Conservation (phyloP, 2,888 invertebrate genomes). For the Pachycephus smyrnensis region DNA sequence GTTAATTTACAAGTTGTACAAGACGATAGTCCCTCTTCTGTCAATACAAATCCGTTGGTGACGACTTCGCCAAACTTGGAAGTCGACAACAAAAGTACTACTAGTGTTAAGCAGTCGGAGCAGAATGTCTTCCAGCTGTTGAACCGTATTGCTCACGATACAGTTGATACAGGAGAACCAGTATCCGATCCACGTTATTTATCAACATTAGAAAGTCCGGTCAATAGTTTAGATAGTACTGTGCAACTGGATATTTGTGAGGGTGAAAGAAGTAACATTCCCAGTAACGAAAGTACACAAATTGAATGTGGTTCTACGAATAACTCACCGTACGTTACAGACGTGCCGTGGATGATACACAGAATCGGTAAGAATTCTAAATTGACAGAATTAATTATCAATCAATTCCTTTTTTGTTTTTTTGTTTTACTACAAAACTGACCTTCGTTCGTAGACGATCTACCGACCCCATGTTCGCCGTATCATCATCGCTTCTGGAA, state of each 20-base stretch:
- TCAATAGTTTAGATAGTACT: background rate
- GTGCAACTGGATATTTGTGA: background rate
- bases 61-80: too few relatives aligned
- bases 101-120: background rate
- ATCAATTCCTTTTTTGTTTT: background rate
- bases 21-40: background rate
- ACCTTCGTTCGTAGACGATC: constrained; percentile 34
- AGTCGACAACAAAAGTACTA: background rate
- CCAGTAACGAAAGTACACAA: background rate
- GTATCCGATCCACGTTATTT: background rate
- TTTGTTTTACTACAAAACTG: background rate
- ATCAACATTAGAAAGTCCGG: background rate
- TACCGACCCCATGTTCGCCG: constrained; percentile 30
- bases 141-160: background rate
- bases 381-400: background rate
- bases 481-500: constrained; percentile 40
- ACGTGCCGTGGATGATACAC: background rate
- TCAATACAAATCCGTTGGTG: background rate
- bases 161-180: background rate
- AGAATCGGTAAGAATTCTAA: background rate
- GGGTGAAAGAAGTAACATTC: background rate
- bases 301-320: background rate
- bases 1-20: background rate
- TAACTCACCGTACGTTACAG: background rate
- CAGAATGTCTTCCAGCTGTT: background rate